Evolutionary conservation across 2,888 invertebrate species (phyloP).

Genomic region (Zaprionus bogoriensis): DNA sequence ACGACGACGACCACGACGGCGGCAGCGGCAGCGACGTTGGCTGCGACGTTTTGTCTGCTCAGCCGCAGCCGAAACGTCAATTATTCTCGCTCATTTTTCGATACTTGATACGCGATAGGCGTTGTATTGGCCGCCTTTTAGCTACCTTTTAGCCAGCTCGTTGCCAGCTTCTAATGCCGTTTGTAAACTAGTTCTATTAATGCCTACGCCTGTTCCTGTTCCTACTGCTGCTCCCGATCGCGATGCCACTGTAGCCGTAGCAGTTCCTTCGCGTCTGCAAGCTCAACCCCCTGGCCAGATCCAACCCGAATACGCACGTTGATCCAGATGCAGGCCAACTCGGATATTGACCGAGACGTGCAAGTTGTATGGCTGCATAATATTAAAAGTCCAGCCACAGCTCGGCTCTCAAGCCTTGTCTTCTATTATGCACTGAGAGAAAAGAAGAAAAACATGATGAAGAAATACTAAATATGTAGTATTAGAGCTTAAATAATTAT

Average conservation of each 20-base stretch:
- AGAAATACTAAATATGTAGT: background rate
- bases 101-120: slow-evolving; percentile 27
- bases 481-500: background rate
- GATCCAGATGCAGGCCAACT: slow-evolving; percentile 28
- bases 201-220: slow-evolving; percentile 19
- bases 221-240: slow-evolving; percentile 6
- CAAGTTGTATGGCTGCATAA: slow-evolving; percentile 35
- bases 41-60: slow-evolving; percentile 16
- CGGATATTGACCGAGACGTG: slow-evolving; percentile 27
- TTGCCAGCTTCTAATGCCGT: slow-evolving; percentile 22
- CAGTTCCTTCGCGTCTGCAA: slow-evolving; percentile 10
- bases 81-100: slow-evolving; percentile 57
- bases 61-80: slow-evolving; percentile 53
- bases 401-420: slow-evolving; percentile 18
- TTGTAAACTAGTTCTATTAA: slow-evolving; percentile 44
- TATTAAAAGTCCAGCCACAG: slow-evolving; percentile 30
- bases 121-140: slow-evolving; percentile 41
- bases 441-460: background rate
- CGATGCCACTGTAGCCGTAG: slow-evolving; percentile 11
- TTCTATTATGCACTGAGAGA: slow-evolving; percentile 24
- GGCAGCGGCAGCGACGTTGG: slow-evolving; percentile 33
- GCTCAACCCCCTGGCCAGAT: background rate
- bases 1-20: slow-evolving; percentile 14
- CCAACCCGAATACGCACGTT: slow-evolving; percentile 42
- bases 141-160: slow-evolving; percentile 20